These are phyloP conservation scores for Leptinotarsa haldemani DNA, from an alignment of 2,888 invertebrate genomes.

Conservation along the genomic window DNA sequence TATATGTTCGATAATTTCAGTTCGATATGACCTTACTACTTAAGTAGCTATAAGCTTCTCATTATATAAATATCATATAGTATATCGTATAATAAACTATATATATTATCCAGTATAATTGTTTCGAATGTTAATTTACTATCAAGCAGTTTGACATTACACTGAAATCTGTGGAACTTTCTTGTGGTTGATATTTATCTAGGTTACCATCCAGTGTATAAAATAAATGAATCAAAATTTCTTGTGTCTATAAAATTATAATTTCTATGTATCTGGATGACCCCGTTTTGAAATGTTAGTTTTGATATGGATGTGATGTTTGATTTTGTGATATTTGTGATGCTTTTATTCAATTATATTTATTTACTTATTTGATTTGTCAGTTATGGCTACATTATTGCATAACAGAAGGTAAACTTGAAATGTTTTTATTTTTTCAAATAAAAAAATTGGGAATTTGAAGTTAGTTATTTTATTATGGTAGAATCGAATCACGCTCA, in stretches of 20 bases:
- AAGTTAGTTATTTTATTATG: too few species aligned
- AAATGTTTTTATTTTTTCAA: too few species aligned
- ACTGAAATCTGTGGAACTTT: neutral
- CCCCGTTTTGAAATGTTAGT: too few species aligned
- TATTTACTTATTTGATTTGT: too few species aligned
- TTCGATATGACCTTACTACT: neutral
- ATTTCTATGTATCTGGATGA: neutral
- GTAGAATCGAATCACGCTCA: too few species aligned
- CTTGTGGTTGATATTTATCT: slow-evolving; percentile 1
- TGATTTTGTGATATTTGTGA: too few species aligned
- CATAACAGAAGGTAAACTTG: too few species aligned
- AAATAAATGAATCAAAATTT: neutral
- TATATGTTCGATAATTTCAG: neutral
- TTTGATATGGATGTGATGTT: too few species aligned
- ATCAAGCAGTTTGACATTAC: neutral
- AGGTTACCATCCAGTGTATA: neutral
- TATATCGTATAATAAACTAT: neutral
- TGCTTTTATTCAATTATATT: too few species aligned
- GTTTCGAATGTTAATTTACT: neutral
- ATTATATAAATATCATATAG: neutral
- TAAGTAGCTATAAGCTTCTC: neutral
- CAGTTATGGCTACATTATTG: too few species aligned
- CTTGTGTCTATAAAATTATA: neutral
- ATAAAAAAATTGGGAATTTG: too few species aligned
- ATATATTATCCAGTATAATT: neutral